Percentiles rank a stretch among this genome's conserved stretches.
Conservation (phyloP, 2,797 vertebrate genomes). For the Lagodon rhomboides region DNA sequence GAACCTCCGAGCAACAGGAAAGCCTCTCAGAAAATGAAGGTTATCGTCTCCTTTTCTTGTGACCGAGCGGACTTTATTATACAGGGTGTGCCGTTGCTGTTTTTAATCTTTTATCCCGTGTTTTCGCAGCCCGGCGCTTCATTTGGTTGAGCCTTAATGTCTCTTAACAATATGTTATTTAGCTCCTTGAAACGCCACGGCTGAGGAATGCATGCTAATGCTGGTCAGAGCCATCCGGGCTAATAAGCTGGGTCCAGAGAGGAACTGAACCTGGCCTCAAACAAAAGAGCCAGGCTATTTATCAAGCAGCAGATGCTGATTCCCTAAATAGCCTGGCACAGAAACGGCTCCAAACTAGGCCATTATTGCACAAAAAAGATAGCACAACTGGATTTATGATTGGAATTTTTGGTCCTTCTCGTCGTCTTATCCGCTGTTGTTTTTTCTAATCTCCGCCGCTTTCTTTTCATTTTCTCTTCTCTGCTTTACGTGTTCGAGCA, state of each 20-base stretch:
- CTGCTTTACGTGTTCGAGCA: conserved; percentile 31
- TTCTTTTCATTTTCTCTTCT: conserved; percentile 31
- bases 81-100: neutral
- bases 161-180: conserved; percentile 10
- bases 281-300: conserved; percentile 87
- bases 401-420: conserved; percentile 66
- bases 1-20: conserved; percentile 70
- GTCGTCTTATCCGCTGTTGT: conserved; percentile 44
- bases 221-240: conserved; percentile 68
- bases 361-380: conserved; percentile 81
- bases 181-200: conserved; percentile 14
- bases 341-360: conserved; percentile 87
- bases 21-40: conserved; percentile 66
- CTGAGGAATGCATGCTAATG: conserved; percentile 40
- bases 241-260: conserved; percentile 74
- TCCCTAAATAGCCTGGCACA: conserved; percentile 89
- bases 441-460: conserved; percentile 34
- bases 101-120: conserved; percentile 8
- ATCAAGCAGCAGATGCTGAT: conserved; percentile 88
- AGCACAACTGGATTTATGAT: conserved; percentile 77
- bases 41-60: conserved; percentile 47
- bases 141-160: conserved; percentile 1
- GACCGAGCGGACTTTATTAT: conserved; percentile 24
- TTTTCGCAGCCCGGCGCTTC: conserved; percentile 9
- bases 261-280: conserved; percentile 85